Evolutionary conservation across 64 coral and sea anemone genomes (phyloP), one percentile per base, ranked within the genome.

Genomic region (Catalaphyllia jardinei): DNA sequence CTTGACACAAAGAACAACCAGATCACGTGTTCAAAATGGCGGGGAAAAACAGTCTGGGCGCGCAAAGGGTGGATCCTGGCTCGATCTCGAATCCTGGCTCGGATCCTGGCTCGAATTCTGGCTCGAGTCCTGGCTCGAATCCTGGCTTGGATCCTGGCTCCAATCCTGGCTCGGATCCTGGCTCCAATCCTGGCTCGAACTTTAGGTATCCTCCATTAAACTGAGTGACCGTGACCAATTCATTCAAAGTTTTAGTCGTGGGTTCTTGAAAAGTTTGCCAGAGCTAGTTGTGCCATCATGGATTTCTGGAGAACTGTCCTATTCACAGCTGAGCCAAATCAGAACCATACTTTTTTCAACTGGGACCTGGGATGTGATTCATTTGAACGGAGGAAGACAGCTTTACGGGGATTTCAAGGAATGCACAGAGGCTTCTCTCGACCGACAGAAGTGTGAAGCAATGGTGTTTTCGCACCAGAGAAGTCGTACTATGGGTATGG

Each of bases 291-390:
- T 94, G 29, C 97, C 97, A 12, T 90, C 94, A 9, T 93, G 89
- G 78, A 63, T 95, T 60, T 89, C 91, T 59, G 97, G 94, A 17
- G 59, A 75, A 46, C 74, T 99, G 22, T 99, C 97, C 0, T 88
- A 77, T 51, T 62, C 87, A 31, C 46, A 86, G 28, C 30, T 99
- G 28, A 89, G 35, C 39, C 67, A 86, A 9, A 69, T 88, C 4
- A 82, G 54, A 89, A 60, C 72, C 62, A 81, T 89, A 52, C 84
- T 99, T 8, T 74, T 49, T 33, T 51, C 83, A 8, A 93, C 95
- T 19, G 94, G 97, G 2, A 99, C 97, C 7, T 99, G 97, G 97
- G 97, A 99, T 88, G 51, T 99, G 12, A 89, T 95, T 11, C 82
- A 99, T 49, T 85, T 99, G 28, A 88, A 99, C 81, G 97, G 97